Evolutionary conservation across 2,888 invertebrate species (phyloP).

Genomic region (Andrena fulva): DNA sequence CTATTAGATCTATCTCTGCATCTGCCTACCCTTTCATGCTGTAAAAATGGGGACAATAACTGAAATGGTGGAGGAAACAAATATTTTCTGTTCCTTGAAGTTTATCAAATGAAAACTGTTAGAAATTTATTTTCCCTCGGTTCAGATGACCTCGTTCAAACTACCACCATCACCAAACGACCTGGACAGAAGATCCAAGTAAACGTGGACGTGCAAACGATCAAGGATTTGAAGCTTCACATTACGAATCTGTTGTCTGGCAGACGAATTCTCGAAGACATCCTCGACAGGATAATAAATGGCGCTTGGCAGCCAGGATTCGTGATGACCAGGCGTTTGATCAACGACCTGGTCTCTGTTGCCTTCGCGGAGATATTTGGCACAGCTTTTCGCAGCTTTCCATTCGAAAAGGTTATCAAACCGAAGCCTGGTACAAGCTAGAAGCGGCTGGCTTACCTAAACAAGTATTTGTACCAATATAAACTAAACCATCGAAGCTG

Average conservation of each 20-base stretch:
- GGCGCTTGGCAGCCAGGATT: conserved; percentile 93
- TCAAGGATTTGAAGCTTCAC: conserved; percentile 92
- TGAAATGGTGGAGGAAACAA: no score
- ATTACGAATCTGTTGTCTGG: conserved; percentile 90
- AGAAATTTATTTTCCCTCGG: background rate
- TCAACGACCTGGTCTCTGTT: conserved; percentile 93
- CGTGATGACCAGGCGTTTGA: conserved; percentile 90
- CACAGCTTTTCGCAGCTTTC: conserved; percentile 90
- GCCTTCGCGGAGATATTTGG: conserved; percentile 94
- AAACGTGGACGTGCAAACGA: conserved; percentile 90
- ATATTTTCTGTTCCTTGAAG: background rate
- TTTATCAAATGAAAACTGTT: no score
- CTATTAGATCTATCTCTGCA: no score
- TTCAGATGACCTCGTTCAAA: conserved; percentile 86
- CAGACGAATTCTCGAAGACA: conserved; percentile 88
- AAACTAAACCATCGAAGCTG: no score
- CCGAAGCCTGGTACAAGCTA: conserved; percentile 57
- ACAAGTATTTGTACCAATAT: background rate
- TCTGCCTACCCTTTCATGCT: no score
- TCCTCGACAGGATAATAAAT: conserved; percentile 92
- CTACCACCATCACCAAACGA: conserved; percentile 87
- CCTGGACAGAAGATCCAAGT: conserved; percentile 87
- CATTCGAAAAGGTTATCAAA: conserved; percentile 88
- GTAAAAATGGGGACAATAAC: no score
- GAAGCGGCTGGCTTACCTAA: background rate